A percentile compares a stretch with the other conserved stretches of the same genome.
These are phyloP conservation scores for Diglossa cyanea DNA, from an alignment of 2,797 vertebrate genomes.

Conservation along the genomic window DNA sequence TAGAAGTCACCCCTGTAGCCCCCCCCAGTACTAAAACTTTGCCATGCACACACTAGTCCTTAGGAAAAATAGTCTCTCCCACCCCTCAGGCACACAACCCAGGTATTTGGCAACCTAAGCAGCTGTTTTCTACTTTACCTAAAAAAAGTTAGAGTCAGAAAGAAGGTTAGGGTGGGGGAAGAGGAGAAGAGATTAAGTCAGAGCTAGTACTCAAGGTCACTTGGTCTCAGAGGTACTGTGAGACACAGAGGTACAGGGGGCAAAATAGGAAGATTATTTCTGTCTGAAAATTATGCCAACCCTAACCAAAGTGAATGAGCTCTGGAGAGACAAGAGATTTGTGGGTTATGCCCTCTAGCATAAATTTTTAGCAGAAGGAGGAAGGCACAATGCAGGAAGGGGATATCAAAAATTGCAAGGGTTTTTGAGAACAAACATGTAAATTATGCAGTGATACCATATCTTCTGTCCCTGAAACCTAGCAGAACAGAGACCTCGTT, in stretches of 20 bases:
- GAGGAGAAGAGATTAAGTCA: neutral
- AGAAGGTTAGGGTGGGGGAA: neutral
- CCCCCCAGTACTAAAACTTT: neutral
- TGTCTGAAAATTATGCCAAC: neutral
- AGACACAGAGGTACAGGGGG: neutral
- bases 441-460: neutral
- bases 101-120: neutral
- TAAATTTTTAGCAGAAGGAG: neutral
- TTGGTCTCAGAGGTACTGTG: neutral
- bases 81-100: neutral
- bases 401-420: neutral
- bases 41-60: neutral
- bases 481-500: neutral
- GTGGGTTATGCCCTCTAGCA: neutral
- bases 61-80: neutral
- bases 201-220: neutral
- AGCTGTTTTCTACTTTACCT: neutral
- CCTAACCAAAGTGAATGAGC: neutral
- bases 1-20: neutral
- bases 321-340: neutral
- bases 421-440: neutral
- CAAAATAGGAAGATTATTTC: neutral
- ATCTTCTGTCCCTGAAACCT: neutral
- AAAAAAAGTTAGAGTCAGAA: neutral
- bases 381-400: neutral